A percentile compares a stretch with the other conserved stretches of the same genome.
Evolutionary conservation across 2,797 vertebrate genomes (phyloP).

Genomic region (Onychomys arenicola): DNA sequence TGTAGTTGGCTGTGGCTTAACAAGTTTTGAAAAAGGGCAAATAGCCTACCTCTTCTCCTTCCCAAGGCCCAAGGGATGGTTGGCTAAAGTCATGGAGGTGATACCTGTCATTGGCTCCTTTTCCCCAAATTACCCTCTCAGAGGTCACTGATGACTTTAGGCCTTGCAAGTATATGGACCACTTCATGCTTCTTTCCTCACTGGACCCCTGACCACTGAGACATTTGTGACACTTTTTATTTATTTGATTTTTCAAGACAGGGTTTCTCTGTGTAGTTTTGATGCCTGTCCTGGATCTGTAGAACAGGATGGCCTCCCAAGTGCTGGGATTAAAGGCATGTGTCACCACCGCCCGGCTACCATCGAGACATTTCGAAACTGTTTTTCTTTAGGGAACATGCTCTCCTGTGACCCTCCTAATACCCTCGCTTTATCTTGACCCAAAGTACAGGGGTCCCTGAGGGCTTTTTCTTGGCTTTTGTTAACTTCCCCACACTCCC

Average conservation of each 20-base stretch:
- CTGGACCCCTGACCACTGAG: neutral
- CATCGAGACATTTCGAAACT: neutral
- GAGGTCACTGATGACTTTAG: slow-evolving; percentile 9
- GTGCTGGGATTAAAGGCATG: too few relatives aligned
- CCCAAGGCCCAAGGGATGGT: neutral
- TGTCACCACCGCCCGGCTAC: too few relatives aligned
- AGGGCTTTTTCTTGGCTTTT: neutral
- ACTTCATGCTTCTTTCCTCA: neutral
- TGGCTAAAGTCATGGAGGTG: neutral
- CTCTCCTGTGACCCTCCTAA: neutral
- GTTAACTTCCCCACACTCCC: neutral
- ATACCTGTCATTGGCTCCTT: neutral
- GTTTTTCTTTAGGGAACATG: neutral
- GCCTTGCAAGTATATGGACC: neutral
- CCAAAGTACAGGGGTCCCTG: neutral
- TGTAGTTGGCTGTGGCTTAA: neutral
- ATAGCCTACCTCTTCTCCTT: neutral
- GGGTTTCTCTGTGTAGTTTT: too few relatives aligned
- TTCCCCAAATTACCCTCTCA: slow-evolving; percentile 12
- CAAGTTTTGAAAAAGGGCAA: neutral
- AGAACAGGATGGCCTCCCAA: too few relatives aligned
- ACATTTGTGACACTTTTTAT: neutral
- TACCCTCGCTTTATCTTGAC: neutral
- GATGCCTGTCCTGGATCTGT: too few relatives aligned
- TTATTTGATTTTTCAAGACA: too few relatives aligned